Evolutionary conservation across 2,113 vertebrate genomes (phyloP).

Genomic region (Prolemur simus): DNA sequence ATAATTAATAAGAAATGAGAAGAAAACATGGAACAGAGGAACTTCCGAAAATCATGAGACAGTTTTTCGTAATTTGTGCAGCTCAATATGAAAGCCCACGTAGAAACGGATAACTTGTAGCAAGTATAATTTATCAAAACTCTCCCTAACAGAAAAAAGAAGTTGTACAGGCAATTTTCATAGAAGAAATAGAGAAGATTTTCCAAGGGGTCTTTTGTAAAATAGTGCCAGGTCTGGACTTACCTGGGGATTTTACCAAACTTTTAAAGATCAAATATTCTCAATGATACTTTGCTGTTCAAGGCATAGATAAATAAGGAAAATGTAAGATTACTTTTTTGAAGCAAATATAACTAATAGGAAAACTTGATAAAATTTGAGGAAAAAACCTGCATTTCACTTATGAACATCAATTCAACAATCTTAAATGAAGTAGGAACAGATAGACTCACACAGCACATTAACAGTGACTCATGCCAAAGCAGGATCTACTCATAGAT

Average conservation of each 20-base stretch:
- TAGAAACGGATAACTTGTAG: neutral
- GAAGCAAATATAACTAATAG: neutral
- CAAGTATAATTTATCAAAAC: neutral
- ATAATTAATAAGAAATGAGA: neutral
- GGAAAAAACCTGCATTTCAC: neutral
- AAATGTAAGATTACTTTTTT: neutral
- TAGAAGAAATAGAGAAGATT: neutral
- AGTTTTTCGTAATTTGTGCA: neutral
- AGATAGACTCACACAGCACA: neutral
- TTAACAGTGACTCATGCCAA: neutral
- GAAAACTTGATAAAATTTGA: neutral
- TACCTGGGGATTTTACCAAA: neutral
- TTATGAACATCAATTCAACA: neutral
- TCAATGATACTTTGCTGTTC: neutral
- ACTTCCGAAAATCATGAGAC: neutral
- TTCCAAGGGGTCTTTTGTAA: neutral
- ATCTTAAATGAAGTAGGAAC: neutral
- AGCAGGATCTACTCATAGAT: neutral
- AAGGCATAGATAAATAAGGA: neutral
- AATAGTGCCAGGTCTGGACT: neutral
- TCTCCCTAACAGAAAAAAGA: neutral
- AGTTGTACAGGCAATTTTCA: neutral
- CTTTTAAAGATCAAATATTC: neutral
- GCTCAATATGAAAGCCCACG: neutral
- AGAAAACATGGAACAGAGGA: neutral